phyloP scores from a whole-genome alignment of 2,797 vertebrate species.

The Bothrops alternatus region DNA sequence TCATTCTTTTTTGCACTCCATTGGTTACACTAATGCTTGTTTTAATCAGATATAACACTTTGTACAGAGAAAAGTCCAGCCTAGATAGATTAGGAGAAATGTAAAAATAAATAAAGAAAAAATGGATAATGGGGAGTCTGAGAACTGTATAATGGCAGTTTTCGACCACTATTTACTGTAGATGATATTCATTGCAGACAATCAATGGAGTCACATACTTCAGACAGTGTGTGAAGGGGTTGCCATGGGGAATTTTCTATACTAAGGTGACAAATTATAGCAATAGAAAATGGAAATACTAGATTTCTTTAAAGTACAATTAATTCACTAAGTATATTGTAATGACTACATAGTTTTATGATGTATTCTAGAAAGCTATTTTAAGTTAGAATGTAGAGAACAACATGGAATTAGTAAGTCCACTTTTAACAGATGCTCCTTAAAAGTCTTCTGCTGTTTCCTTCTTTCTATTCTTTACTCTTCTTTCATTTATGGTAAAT shows the following conservation, averaged over 20 bases:
- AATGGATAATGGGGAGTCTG: background rate
- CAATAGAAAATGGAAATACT: background rate
- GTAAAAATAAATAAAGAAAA: background rate
- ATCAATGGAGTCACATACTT: background rate
- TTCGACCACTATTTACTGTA: background rate
- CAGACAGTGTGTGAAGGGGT: background rate
- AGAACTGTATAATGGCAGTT: background rate
- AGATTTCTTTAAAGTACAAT: background rate
- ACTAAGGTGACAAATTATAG: background rate
- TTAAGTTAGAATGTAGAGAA: background rate
- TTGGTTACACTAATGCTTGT: background rate
- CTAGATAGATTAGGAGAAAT: background rate
- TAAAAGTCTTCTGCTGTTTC: background rate
- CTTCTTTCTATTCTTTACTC: background rate
- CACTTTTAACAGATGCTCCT: background rate
- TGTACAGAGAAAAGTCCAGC: background rate
- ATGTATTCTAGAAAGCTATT: background rate
- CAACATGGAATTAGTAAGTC: background rate
- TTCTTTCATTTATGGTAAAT: background rate
- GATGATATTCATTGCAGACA: background rate
- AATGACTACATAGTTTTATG: background rate
- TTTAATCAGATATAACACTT: background rate
- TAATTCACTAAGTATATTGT: background rate
- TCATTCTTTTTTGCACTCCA: background rate
- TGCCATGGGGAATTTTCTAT: background rate